Percentiles rank a stretch among this genome's conserved stretches.
Conservation (phyloP, 1,140 invertebrate genomes). For the Oryctes rhinoceros region DNA sequence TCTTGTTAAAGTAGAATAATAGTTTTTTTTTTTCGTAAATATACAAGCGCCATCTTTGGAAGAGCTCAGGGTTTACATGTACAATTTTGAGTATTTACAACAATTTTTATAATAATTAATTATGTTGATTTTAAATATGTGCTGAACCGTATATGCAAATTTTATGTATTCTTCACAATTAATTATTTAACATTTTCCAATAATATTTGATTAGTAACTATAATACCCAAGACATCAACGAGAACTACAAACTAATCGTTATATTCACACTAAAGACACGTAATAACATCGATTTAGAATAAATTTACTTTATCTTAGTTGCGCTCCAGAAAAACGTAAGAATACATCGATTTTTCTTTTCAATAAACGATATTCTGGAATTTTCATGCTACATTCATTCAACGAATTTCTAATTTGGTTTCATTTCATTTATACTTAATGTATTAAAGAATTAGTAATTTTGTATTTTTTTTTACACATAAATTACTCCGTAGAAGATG, state of each 20-base stretch:
- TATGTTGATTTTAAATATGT: too few relatives aligned
- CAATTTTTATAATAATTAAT: background rate
- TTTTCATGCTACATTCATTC: too few relatives aligned
- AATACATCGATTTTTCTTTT: background rate
- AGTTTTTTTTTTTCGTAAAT: background rate
- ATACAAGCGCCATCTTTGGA: constrained; percentile 19
- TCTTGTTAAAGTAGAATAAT: background rate
- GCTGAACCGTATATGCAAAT: too few relatives aligned
- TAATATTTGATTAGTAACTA: background rate
- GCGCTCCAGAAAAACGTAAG: background rate
- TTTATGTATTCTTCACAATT: background rate
- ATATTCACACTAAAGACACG: background rate
- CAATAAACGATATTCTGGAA: too few relatives aligned
- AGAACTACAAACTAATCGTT: constrained; percentile 11
- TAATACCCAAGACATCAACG: background rate
- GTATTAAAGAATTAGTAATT: too few relatives aligned
- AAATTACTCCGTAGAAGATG: too few relatives aligned
- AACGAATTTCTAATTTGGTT: too few relatives aligned
- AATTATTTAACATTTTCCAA: background rate
- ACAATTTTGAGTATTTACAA: constrained; percentile 14
- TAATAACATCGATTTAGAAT: constrained; percentile 5
- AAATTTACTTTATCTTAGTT: constrained; percentile 7
- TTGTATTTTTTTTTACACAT: too few relatives aligned
- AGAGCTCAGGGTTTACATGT: constrained; percentile 23
- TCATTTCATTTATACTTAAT: too few relatives aligned